These are phyloP conservation scores for Stenopsyche tienmushanensis DNA, from an alignment of 1,140 invertebrate genomes.

Conservation along the genomic window DNA sequence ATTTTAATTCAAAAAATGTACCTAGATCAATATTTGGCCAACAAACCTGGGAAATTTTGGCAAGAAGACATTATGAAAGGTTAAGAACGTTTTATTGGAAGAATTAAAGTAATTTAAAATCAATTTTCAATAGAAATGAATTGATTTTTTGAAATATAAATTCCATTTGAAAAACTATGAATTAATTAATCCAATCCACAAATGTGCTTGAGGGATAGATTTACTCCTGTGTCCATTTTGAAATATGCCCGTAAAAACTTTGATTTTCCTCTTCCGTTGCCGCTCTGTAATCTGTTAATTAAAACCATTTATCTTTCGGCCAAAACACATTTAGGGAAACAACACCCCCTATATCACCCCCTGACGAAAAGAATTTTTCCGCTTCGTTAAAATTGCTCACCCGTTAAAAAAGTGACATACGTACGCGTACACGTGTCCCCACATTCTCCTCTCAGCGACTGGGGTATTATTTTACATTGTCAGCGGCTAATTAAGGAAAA, in stretches of 20 bases:
- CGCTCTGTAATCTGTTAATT: conserved; percentile 41
- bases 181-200: no score
- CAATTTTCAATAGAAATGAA: no score
- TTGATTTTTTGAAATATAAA: no score
- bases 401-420: conserved; percentile 33
- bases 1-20: no score
- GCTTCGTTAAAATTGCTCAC: conserved; percentile 40
- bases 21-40: no score
- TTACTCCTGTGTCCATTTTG: conserved; percentile 2
- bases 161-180: no score
- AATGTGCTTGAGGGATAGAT: background rate
- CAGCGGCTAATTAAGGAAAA: conserved; percentile 24
- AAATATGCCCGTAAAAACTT: conserved; percentile 25
- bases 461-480: conserved; percentile 26
- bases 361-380: conserved; percentile 39
- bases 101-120: no score
- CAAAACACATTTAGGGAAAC: conserved; percentile 41
- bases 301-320: conserved; percentile 42
- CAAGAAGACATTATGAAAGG: no score
- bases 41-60: no score
- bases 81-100: no score
- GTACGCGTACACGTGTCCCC: background rate
- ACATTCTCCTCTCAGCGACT: conserved; percentile 4
- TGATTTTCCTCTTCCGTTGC: conserved; percentile 36
- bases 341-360: conserved; percentile 21